A percentile compares a stretch with the other conserved stretches of the same genome.
Evolutionary conservation across 2,888 invertebrate species (phyloP).

Genomic region (Cephalotes varians): DNA sequence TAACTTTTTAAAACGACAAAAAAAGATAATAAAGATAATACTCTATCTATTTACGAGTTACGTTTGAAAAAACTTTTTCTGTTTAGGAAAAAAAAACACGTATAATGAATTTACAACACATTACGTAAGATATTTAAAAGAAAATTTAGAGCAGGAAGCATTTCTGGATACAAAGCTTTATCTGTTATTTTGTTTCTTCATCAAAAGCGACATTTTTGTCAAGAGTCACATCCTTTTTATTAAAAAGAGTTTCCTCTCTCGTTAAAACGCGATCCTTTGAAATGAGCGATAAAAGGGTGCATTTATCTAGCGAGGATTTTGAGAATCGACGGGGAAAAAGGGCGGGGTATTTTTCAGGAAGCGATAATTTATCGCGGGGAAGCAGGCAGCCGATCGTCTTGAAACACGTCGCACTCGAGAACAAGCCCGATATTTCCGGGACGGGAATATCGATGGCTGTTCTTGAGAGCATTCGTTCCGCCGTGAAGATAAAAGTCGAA

Average conservation of each 20-base stretch:
- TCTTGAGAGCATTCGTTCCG: slow-evolving; percentile 54
- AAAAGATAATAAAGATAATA: not conserved
- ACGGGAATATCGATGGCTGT: slow-evolving; percentile 55
- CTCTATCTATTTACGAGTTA: not conserved
- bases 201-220: not conserved
- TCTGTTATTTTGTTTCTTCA: not conserved
- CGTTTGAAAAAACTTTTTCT: not conserved
- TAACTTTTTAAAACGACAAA: not conserved
- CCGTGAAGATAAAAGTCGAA: slow-evolving; percentile 50
- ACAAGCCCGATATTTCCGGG: slow-evolving; percentile 51
- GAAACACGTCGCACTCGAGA: slow-evolving; percentile 42
- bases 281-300: not conserved
- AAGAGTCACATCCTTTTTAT: not conserved
- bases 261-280: not conserved
- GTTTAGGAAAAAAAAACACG: not conserved
- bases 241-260: not conserved
- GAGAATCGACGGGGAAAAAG: not conserved
- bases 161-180: not conserved
- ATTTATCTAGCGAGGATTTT: not conserved
- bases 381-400: slow-evolving; percentile 37
- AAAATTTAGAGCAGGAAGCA: no score
- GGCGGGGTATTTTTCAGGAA: slow-evolving; percentile 15
- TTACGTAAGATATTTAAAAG: not conserved
- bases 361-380: slow-evolving; percentile 34
- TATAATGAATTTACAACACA: not conserved